Percentiles rank a stretch among this genome's conserved stretches.
phyloP scores from a whole-genome alignment of 2,888 invertebrate genomes.

The Ormyrus pomaceus region DNA sequence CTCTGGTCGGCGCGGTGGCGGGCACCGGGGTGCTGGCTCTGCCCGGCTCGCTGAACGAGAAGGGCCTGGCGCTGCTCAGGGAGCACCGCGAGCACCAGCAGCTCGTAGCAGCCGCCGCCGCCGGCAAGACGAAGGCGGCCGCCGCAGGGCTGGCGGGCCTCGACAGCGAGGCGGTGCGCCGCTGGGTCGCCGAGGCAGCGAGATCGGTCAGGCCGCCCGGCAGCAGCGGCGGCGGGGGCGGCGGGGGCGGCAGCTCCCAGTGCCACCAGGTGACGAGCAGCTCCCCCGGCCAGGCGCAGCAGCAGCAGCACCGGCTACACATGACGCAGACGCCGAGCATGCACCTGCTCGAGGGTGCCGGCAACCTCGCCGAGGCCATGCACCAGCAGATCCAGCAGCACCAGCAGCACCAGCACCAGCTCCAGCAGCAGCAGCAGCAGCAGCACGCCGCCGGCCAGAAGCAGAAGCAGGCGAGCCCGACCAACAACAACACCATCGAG shows the following conservation, averaged over 20 bases:
- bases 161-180: constrained; percentile 79
- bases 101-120: constrained; percentile 69
- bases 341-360: constrained; percentile 72
- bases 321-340: constrained; percentile 74
- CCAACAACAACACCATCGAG: constrained; percentile 78
- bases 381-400: constrained; percentile 67
- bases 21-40: constrained; percentile 74
- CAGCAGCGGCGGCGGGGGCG: constrained; percentile 57
- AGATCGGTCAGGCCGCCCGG: constrained; percentile 71
- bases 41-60: constrained; percentile 72
- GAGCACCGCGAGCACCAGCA: constrained; percentile 46
- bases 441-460: constrained; percentile 64
- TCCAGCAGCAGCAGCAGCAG: constrained; percentile 71
- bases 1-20: constrained; percentile 72
- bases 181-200: constrained; percentile 80
- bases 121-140: constrained; percentile 76
- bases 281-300: constrained; percentile 55
- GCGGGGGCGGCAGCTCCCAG: constrained; percentile 57
- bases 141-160: constrained; percentile 80
- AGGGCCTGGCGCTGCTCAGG: constrained; percentile 66
- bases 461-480: constrained; percentile 75
- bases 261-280: constrained; percentile 60
- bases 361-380: constrained; percentile 71
- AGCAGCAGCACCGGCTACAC: constrained; percentile 59
- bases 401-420: constrained; percentile 68